phyloP scores from a whole-genome alignment of 1,140 invertebrate genomes.

The Ips nitidus region DNA sequence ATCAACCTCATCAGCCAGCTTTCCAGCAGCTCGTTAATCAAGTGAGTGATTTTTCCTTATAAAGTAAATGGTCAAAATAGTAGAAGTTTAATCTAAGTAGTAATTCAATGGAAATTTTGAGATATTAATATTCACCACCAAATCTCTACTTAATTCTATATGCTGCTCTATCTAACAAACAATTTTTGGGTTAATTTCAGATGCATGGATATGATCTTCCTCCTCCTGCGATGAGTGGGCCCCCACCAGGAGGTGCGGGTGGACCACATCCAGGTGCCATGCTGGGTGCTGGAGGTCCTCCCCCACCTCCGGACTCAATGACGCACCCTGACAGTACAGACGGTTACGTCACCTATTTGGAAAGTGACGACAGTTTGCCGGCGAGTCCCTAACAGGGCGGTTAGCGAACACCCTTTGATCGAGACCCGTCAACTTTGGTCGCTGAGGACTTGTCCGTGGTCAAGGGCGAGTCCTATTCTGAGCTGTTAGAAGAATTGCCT shows the following conservation, averaged over 20 bases:
- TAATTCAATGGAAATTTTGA: no score
- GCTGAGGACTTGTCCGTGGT: conserved; percentile 20
- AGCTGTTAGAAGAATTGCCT: not conserved
- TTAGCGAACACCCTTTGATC: conserved; percentile 17
- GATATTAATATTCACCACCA: no score
- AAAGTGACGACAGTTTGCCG: conserved; percentile 79
- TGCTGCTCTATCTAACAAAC: not conserved
- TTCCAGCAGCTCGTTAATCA: conserved; percentile 96
- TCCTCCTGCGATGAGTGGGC: conserved; percentile 55
- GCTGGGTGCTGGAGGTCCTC: conserved; percentile 48
- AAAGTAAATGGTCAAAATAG: no score
- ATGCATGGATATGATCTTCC: conserved; percentile 87
- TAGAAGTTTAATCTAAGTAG: no score
- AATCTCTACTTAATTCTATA: not conserved
- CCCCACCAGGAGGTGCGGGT: conserved; percentile 46
- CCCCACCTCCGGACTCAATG: conserved; percentile 64
- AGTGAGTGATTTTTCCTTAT: conserved; percentile 57
- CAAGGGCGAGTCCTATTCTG: not conserved
- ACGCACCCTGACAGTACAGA: conserved; percentile 80
- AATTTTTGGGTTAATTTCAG: conserved; percentile 53
- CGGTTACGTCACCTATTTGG: conserved; percentile 86
- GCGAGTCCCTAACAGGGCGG: conserved; percentile 62
- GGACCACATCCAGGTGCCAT: conserved; percentile 53
- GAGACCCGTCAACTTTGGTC: not conserved
- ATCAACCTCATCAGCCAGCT: conserved; percentile 83